Percentiles rank a stretch among this genome's conserved stretches.
These are phyloP conservation scores for Cranoglanis bouderius DNA, from an alignment of 2,113 vertebrate species.

Conservation along the genomic window DNA sequence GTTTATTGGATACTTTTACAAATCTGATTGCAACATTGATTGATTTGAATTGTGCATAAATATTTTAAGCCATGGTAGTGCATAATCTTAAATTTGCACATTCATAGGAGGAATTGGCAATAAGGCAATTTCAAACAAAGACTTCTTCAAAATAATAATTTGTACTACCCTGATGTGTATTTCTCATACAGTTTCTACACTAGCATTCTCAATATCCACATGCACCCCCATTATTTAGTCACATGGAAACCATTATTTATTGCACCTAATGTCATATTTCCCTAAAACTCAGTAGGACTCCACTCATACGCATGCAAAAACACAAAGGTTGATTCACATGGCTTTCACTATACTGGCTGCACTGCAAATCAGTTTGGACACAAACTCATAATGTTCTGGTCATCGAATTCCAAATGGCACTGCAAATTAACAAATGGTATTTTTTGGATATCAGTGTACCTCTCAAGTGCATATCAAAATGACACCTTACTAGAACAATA, in stretches of 20 bases:
- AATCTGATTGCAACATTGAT: background rate
- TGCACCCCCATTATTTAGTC: background rate
- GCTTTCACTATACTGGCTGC: slow-evolving; percentile 33
- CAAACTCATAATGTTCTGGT: background rate
- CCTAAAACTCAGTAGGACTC: slow-evolving; percentile 16
- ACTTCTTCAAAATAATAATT: background rate
- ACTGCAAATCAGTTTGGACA: slow-evolving; percentile 29
- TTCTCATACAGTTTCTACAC: background rate
- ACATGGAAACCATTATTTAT: background rate
- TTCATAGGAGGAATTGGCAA: background rate
- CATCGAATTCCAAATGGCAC: background rate
- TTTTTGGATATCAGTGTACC: background rate
- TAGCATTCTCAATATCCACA: background rate
- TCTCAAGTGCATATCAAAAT: background rate
- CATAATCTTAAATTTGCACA: background rate
- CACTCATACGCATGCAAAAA: slow-evolving; percentile 12
- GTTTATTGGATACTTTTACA: background rate
- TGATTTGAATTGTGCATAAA: background rate
- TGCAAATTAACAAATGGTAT: background rate
- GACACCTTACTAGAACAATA: background rate
- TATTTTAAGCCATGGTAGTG: background rate
- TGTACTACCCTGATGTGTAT: background rate
- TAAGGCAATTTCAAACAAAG: background rate
- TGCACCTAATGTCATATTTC: background rate
- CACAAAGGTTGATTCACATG: slow-evolving; percentile 46